phyloP scores from a whole-genome alignment of 2,797 vertebrate genomes.

The Momotus momota region DNA sequence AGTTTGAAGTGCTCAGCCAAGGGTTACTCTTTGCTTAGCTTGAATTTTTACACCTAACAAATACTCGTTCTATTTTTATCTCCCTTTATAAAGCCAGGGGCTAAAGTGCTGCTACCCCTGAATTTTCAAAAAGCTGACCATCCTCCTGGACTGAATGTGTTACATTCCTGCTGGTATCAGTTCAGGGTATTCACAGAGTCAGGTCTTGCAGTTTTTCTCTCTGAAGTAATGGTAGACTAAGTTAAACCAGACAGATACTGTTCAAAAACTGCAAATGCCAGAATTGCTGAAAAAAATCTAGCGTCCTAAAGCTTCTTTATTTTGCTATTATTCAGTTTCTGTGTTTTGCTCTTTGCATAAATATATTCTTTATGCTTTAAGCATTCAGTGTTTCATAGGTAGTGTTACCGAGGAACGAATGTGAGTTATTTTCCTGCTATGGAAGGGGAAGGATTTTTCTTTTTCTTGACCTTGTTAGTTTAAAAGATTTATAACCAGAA shows the following conservation, averaged over 20 bases:
- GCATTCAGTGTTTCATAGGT: neutral
- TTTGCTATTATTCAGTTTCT: neutral
- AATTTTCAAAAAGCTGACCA: neutral
- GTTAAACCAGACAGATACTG: neutral
- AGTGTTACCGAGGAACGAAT: neutral
- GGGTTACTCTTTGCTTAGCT: neutral
- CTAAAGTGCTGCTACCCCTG: neutral
- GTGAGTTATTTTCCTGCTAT: neutral
- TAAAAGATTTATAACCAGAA: conserved; percentile 14
- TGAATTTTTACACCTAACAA: neutral
- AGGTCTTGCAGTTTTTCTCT: neutral
- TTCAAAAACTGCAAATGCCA: neutral
- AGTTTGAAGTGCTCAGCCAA: accelerated
- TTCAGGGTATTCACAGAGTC: neutral
- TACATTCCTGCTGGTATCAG: neutral
- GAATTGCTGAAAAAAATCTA: neutral
- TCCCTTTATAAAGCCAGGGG: neutral
- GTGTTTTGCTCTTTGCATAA: neutral
- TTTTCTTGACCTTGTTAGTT: neutral
- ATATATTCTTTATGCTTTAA: neutral
- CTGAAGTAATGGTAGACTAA: neutral
- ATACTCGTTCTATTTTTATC: neutral
- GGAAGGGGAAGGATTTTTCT: neutral
- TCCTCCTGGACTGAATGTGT: neutral
- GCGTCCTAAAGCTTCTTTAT: neutral